Conservation (phyloP, 2,888 invertebrate species). For the Acanthosepion esculentum region DNA sequence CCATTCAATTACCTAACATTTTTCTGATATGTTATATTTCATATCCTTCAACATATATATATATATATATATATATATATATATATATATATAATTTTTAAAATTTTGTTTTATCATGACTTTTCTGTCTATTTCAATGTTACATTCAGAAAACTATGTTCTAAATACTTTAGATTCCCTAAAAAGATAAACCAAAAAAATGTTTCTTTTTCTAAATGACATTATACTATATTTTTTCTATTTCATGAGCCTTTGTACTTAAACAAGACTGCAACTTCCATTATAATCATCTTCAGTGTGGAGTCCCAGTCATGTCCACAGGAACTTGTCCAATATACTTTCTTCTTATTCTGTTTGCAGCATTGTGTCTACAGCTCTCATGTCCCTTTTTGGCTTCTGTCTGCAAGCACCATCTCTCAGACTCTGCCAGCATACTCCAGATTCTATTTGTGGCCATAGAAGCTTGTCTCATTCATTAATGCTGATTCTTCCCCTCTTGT, state of each 20-base stretch:
- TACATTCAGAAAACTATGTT: too few relatives aligned
- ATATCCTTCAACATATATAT: too few relatives aligned
- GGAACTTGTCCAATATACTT: background rate
- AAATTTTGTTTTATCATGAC: too few relatives aligned
- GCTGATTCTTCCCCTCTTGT: background rate
- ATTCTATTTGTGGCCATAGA: conserved; percentile 14
- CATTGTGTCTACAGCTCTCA: background rate
- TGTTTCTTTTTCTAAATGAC: too few relatives aligned
- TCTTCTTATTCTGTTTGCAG: background rate
- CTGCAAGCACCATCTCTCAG: background rate
- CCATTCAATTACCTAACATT: too few relatives aligned
- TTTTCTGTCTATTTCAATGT: too few relatives aligned
- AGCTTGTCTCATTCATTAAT: background rate
- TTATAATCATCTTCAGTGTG: background rate
- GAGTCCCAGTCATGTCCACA: background rate
- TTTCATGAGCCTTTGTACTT: background rate
- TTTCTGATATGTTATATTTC: too few relatives aligned
- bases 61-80: too few relatives aligned
- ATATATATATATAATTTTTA: too few relatives aligned
- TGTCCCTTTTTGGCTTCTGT: background rate
- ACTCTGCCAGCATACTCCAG: background rate
- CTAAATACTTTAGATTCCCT: too few relatives aligned
- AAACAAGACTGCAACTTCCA: background rate
- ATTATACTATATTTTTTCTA: background rate
- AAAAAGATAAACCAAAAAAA: too few relatives aligned